phyloP scores from a whole-genome alignment of 2,113 vertebrate genomes.

The Clinocottus analis region DNA sequence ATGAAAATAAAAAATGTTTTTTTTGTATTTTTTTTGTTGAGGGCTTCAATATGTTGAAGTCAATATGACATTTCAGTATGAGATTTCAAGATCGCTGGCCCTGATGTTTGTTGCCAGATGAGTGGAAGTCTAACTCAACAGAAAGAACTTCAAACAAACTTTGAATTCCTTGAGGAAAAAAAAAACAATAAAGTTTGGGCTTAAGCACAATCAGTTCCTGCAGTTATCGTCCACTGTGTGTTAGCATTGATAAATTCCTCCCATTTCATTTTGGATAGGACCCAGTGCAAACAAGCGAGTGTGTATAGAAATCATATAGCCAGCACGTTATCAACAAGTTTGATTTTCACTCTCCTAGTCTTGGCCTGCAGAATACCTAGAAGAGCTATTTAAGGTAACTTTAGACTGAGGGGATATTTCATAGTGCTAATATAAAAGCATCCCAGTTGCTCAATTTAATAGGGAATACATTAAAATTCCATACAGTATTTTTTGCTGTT shows the following conservation, averaged over 20 bases:
- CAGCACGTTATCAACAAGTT: neutral
- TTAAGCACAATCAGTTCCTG: constrained; percentile 24
- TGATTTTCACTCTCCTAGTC: constrained; percentile 9
- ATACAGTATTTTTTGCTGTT: neutral
- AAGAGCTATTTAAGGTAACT: neutral
- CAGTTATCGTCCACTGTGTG: constrained; percentile 21
- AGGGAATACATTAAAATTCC: neutral
- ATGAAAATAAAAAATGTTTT: too few relatives aligned
- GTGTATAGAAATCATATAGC: constrained; percentile 22
- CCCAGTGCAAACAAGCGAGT: constrained; percentile 45
- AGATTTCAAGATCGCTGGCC: neutral
- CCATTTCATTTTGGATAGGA: constrained; percentile 36
- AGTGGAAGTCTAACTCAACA: neutral
- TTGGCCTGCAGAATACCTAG: constrained; percentile 1
- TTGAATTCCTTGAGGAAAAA: constrained; percentile 13
- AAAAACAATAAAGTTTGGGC: constrained; percentile 25
- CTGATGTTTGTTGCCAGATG: neutral
- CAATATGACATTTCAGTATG: too few relatives aligned
- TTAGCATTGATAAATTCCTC: constrained; percentile 12
- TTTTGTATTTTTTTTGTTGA: too few relatives aligned
- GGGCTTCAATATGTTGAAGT: too few relatives aligned
- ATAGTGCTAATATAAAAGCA: neutral
- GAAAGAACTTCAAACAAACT: neutral
- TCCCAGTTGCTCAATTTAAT: neutral
- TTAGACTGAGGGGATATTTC: neutral